Evolutionary conservation across 1,140 invertebrate genomes (phyloP), one percentile per base, ranked within the genome.

Genomic region (Bombus picipes): DNA sequence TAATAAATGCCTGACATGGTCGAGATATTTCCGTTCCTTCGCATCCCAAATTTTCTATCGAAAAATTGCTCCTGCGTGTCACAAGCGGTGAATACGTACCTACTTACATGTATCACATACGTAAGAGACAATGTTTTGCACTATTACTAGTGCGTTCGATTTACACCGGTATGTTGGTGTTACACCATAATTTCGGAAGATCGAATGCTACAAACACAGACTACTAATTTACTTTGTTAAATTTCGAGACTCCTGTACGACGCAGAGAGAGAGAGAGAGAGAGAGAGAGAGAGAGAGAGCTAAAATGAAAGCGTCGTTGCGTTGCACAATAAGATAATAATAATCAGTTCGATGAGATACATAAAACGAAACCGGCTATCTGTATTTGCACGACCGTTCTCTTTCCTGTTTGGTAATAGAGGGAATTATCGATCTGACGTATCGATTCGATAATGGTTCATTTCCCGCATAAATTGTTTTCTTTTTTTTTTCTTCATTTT

Each of bases 171-270:
- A 18, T 47, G 32, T 41, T n/a, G 34, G n/a, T 57, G 32, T 75
- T 65, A 78, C 37, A 22, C 22, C 22, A 59, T 81, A 65, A 87
- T 87, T 77, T 70, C 53, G 65, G 3, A n/a, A 72, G 41, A 84
- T 84, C 80, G 72, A 25, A 37, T 28, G 25, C 28, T 34, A 41
- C 34, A n/a, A 37, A 34, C 34, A 47, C 41, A 62, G 22, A 62
- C 75, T 86, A 72, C 32, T 32, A 66, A 37, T 47, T 57, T 62
- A 57, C 10, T 25, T 39, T 71, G 68, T 76, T 47, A 34, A 47
- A n/a, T 47, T 62, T 4, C 9, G 9, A 34, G 34, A 37, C 32
- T 80, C 28, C 12, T 37, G 22, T 37, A 25, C 53, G 12, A 37
- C 15, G 57, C 39, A 79, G 28, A 72, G 66, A 81, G 66, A 37